Conservation (phyloP, 2,797 vertebrate genomes). For the Takifugu ocellatus region DNA sequence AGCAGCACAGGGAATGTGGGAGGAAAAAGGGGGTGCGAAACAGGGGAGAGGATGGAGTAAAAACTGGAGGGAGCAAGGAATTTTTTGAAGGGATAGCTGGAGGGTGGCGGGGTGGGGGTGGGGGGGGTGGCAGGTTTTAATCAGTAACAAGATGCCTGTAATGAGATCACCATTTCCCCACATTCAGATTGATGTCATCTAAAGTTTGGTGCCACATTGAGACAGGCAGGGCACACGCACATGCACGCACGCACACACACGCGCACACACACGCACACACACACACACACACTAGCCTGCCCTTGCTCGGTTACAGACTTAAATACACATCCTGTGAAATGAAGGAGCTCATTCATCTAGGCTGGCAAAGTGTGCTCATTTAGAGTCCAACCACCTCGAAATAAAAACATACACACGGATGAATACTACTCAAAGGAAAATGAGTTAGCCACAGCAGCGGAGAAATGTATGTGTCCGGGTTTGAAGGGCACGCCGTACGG, state of each 20-base stretch:
- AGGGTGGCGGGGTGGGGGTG: constrained; percentile 22
- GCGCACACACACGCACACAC: background rate
- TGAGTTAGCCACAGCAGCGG: constrained; percentile 56
- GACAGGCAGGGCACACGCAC: constrained; percentile 50
- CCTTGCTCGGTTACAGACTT: constrained; percentile 72
- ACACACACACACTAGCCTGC: constrained; percentile 53
- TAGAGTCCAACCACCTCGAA: constrained; percentile 72
- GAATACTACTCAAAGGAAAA: constrained; percentile 65
- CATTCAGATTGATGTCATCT: constrained; percentile 78
- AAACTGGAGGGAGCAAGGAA: constrained; percentile 18
- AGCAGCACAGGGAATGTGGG: constrained; percentile 25
- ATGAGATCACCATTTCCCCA: constrained; percentile 81
- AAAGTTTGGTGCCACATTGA: constrained; percentile 66
- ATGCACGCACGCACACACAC: constrained; percentile 20
- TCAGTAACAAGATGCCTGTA: constrained; percentile 77
- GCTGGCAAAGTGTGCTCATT: constrained; percentile 74
- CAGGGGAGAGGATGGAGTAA: constrained; percentile 20
- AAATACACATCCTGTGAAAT: constrained; percentile 75
- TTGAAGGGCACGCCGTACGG: constrained; percentile 47
- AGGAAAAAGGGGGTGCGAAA: constrained; percentile 43
- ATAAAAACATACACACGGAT: constrained; percentile 75
- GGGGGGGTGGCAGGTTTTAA: constrained; percentile 73
- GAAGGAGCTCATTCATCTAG: constrained; percentile 78
- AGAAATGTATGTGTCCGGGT: constrained; percentile 58
- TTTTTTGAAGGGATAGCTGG: constrained; percentile 12